phyloP scores from a whole-genome alignment of 2,113 vertebrate genomes.

The Pipa parva region DNA sequence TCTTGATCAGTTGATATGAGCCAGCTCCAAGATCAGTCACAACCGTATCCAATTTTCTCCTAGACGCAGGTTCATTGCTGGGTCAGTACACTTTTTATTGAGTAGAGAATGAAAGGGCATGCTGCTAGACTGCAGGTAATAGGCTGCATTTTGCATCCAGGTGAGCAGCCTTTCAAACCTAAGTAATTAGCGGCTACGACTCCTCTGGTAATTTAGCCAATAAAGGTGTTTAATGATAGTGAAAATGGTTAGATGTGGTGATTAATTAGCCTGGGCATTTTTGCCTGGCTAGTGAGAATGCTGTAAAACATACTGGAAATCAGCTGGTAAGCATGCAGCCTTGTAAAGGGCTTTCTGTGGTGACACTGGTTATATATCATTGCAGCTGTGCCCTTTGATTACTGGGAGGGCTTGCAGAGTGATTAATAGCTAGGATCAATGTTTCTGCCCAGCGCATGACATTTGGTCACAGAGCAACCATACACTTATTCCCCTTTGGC shows the following conservation, averaged over 20 bases:
- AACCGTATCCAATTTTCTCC: constrained; percentile 70
- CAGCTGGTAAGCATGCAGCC: constrained; percentile 83
- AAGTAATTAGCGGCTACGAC: constrained; percentile 69
- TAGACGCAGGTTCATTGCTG: constrained; percentile 67
- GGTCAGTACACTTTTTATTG: constrained; percentile 66
- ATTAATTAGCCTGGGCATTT: constrained; percentile 81
- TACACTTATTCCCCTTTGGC: constrained; percentile 88
- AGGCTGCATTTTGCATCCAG: constrained; percentile 71
- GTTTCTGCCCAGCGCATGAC: constrained; percentile 95
- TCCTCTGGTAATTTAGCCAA: constrained; percentile 76
- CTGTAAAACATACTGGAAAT: constrained; percentile 72
- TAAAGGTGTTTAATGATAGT: constrained; percentile 82
- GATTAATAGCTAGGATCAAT: constrained; percentile 98
- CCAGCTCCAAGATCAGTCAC: constrained; percentile 61
- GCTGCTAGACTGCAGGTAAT: constrained; percentile 61
- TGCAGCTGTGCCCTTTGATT: constrained; percentile 93
- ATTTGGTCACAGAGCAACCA: constrained; percentile 98
- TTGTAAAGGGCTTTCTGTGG: constrained; percentile 83
- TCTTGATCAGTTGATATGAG: constrained; percentile 61
- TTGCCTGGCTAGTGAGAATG: constrained; percentile 67
- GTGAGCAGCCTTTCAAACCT: constrained; percentile 72
- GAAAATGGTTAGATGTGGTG: constrained; percentile 78
- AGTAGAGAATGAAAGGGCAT: constrained; percentile 62
- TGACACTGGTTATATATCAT: constrained; percentile 97
- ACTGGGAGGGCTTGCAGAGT: constrained; percentile 91